Percentiles rank a stretch among this genome's conserved stretches.
Conservation (phyloP, 2,113 vertebrate species). For the Microcebus ravelobensis region DNA sequence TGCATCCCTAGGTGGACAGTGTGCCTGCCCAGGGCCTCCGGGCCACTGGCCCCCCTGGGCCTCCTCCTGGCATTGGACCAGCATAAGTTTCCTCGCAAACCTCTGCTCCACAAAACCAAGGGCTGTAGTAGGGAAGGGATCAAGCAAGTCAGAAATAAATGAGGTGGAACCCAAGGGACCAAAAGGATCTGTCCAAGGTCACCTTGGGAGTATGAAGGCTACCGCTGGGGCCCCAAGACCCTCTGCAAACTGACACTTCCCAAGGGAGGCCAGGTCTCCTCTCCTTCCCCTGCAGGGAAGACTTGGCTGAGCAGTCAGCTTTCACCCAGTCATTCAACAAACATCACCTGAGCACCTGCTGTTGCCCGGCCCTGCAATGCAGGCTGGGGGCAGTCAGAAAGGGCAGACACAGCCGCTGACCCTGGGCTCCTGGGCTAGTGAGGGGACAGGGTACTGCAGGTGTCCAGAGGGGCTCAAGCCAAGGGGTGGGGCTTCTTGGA, state of each 20-base stretch:
- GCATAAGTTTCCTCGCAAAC: background rate
- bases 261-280: background rate
- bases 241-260: background rate
- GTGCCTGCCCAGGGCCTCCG: background rate
- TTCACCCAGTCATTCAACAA: slow-evolving; percentile 36
- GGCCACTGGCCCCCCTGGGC: background rate
- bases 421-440: background rate
- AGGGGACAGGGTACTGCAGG: background rate
- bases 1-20: background rate
- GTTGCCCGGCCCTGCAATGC: background rate
- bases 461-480: background rate
- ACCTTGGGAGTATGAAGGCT: background rate
- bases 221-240: background rate
- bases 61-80: slow-evolving; percentile 38
- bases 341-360: background rate
- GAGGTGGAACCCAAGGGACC: background rate
- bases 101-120: slow-evolving; percentile 9
- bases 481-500: background rate
- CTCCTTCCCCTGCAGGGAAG: background rate
- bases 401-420: too few species aligned
- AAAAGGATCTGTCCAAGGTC: background rate
- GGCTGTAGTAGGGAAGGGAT: background rate
- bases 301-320: background rate
- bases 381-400: background rate
- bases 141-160: background rate